Conservation (phyloP, 2,888 invertebrate genomes). For the Piscicola geometra region DNA sequence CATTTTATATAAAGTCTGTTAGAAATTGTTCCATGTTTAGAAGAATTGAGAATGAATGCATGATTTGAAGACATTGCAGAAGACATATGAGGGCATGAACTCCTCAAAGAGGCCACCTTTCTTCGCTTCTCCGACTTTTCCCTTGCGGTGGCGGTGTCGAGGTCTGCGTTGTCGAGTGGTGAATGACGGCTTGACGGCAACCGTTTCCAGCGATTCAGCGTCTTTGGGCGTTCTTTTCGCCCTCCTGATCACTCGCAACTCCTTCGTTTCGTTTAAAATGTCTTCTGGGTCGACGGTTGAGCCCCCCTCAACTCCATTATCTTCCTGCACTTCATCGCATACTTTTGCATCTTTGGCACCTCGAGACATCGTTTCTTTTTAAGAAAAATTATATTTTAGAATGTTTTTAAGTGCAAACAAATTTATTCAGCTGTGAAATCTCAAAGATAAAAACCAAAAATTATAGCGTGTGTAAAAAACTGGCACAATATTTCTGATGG, state of each 20-base stretch:
- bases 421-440: too few species aligned
- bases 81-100: too few species aligned
- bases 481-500: too few species aligned
- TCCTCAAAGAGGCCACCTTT: conserved; percentile 18
- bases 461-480: too few species aligned
- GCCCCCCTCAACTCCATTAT: not conserved
- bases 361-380: conserved; percentile 1
- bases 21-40: not conserved
- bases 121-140: conserved; percentile 29
- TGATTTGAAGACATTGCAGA: not conserved
- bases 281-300: not conserved
- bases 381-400: too few species aligned
- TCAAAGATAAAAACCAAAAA: too few species aligned
- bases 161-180: conserved; percentile 18
- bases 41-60: not conserved
- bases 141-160: conserved; percentile 20
- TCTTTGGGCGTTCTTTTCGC: conserved; percentile 28
- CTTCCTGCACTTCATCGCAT: not conserved
- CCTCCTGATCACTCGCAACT: conserved; percentile 21
- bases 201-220: not conserved
- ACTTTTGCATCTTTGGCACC: conserved; percentile 2
- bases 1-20: not conserved
- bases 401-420: too few species aligned
- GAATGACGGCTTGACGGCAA: not conserved
- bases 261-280: conserved; percentile 13